Conservation (phyloP, 2,113 vertebrate genomes). For the Chloebia gouldiae region DNA sequence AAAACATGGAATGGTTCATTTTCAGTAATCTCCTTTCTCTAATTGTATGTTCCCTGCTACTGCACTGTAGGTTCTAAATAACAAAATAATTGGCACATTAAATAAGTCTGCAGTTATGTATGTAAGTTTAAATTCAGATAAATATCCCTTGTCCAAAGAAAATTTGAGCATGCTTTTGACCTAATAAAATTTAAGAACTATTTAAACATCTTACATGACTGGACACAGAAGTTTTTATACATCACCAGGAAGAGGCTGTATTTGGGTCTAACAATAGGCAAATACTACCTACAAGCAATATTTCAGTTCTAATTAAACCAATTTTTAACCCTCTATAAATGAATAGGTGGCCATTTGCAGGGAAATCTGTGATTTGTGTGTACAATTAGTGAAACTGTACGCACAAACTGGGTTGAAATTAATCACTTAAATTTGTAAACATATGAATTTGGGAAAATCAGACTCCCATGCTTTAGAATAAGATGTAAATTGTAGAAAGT, state of each 20-base stretch:
- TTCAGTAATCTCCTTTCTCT: slow-evolving; percentile 22
- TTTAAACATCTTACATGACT: background rate
- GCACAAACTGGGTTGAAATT: background rate
- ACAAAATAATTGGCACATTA: background rate
- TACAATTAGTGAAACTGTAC: background rate
- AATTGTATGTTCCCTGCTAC: slow-evolving; percentile 16
- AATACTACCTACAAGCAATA: background rate
- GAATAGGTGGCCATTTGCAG: background rate
- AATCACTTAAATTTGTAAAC: background rate
- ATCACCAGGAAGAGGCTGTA: background rate
- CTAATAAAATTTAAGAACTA: background rate
- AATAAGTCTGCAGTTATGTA: background rate
- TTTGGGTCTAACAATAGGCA: background rate
- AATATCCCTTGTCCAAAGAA: background rate
- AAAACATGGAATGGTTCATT: background rate
- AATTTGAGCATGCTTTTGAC: background rate
- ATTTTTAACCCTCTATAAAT: background rate
- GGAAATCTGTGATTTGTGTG: background rate
- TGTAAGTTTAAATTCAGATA: background rate
- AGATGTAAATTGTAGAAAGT: background rate
- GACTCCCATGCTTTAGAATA: background rate
- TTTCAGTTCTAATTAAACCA: background rate
- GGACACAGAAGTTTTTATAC: background rate
- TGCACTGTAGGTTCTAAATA: slow-evolving; percentile 11
- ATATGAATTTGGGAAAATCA: background rate